These are phyloP conservation scores for Rapana venosa DNA, from an alignment of 2,888 invertebrate species.

Conservation along the genomic window DNA sequence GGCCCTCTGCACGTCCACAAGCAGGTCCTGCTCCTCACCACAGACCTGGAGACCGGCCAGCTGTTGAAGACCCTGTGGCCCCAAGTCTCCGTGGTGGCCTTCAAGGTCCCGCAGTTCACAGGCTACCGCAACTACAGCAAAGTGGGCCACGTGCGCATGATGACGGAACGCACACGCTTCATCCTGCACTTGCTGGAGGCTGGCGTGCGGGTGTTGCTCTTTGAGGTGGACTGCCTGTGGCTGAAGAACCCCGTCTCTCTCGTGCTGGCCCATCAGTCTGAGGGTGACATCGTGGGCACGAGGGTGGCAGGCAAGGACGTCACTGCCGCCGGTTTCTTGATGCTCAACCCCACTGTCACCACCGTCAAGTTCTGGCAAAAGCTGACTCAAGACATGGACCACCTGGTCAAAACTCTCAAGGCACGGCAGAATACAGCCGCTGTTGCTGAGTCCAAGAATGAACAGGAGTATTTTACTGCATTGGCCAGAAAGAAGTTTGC, in stretches of 20 bases:
- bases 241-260: constrained; percentile 53
- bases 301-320: constrained; percentile 51
- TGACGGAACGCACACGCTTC: constrained; percentile 60
- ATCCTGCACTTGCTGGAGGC: constrained; percentile 53
- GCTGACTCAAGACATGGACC: constrained; percentile 55
- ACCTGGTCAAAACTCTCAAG: constrained; percentile 52
- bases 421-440: constrained; percentile 44
- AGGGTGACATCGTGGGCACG: constrained; percentile 59
- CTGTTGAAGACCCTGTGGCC: constrained; percentile 61
- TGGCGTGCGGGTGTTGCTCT: constrained; percentile 59
- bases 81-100: constrained; percentile 54
- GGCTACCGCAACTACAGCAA: constrained; percentile 63
- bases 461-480: constrained; percentile 59
- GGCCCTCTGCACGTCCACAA: constrained; percentile 61
- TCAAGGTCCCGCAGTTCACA: constrained; percentile 48
- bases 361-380: constrained; percentile 58
- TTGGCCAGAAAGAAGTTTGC: constrained; percentile 54
- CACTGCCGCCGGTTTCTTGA: constrained; percentile 63
- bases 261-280: constrained; percentile 38
- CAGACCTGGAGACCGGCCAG: constrained; percentile 56
- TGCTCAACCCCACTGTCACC: constrained; percentile 55
- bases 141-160: constrained; percentile 63
- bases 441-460: constrained; percentile 61
- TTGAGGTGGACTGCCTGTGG: constrained; percentile 69
- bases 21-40: constrained; percentile 62